Evolutionary conservation across 2,113 vertebrate species (phyloP).

Genomic region (Aspidoscelis tigris): DNA sequence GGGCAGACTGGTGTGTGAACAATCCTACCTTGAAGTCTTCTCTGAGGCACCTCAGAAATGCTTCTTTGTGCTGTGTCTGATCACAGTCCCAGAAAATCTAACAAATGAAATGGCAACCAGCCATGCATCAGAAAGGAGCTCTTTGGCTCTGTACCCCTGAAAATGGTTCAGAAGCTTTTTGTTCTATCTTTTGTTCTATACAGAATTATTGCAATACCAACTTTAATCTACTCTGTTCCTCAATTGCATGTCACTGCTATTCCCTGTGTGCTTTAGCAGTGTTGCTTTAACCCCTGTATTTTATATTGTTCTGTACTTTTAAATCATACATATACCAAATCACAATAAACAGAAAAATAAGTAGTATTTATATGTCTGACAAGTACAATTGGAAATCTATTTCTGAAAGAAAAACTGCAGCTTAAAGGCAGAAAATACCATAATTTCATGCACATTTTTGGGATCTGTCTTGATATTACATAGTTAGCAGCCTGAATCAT

Average conservation of each 20-base stretch:
- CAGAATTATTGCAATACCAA: background rate
- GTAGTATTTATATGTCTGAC: background rate
- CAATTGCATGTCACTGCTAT: background rate
- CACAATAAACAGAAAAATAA: background rate
- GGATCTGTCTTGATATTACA: constrained; percentile 11
- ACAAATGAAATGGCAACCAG: no score
- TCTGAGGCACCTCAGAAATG: no score
- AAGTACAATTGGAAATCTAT: background rate
- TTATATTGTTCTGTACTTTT: background rate
- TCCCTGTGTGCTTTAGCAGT: background rate
- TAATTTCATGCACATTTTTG: background rate
- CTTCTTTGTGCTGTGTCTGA: no score
- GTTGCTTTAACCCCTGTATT: background rate
- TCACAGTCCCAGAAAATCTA: no score
- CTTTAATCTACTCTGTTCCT: background rate
- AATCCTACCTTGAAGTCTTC: no score
- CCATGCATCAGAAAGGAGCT: background rate
- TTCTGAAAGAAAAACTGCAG: background rate
- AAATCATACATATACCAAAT: background rate
- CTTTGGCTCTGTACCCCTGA: background rate
- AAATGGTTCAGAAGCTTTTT: no score
- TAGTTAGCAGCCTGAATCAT: constrained; percentile 30
- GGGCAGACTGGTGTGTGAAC: no score
- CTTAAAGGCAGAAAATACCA: constrained; percentile 3
- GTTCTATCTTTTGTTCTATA: background rate